Conservation (phyloP, 1,140 invertebrate species). For the Aethina tumida region DNA sequence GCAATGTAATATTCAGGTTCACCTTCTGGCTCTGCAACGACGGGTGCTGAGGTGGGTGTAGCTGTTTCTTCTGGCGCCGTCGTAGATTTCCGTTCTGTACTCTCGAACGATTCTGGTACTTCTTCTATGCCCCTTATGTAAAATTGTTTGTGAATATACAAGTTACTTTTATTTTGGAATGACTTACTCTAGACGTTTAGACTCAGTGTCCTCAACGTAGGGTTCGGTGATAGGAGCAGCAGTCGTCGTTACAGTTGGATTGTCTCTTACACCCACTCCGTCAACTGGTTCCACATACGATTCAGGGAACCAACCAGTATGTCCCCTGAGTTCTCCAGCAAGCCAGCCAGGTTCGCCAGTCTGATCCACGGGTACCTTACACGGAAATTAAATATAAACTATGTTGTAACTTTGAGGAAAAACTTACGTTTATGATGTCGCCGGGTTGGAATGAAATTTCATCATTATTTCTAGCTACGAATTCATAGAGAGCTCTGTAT, state of each 20-base stretch:
- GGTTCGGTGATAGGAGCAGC: constrained; percentile 2
- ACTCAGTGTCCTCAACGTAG: constrained; percentile 24
- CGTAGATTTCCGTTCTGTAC: constrained; percentile 4
- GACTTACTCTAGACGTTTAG: constrained; percentile 36
- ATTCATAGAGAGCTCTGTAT: constrained; percentile 89
- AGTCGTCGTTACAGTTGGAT: constrained; percentile 11
- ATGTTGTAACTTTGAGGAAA: constrained; percentile 7
- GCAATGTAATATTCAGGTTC: constrained; percentile 73
- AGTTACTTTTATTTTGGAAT: constrained; percentile 4
- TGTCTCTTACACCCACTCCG: constrained; percentile 24
- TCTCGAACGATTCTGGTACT: constrained; percentile 54
- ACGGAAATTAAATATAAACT: not conserved
- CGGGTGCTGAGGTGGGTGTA: not conserved
- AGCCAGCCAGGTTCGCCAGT: constrained; percentile 95
- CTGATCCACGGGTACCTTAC: constrained; percentile 69
- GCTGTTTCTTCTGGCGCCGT: constrained; percentile 7
- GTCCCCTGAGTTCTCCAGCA: constrained; percentile 79
- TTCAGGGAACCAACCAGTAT: constrained; percentile 96
- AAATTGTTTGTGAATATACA: constrained; percentile 2
- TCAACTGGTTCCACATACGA: constrained; percentile 86
- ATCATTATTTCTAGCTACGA: constrained; percentile 84
- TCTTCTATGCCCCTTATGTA: constrained; percentile 51
- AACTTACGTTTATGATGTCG: constrained; percentile 75
- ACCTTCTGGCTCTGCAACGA: constrained; percentile 31
- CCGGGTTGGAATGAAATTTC: constrained; percentile 92